Base-by-base conservation (phyloP, 2,113 vertebrate species). In the Phycodurus eques region DNA sequence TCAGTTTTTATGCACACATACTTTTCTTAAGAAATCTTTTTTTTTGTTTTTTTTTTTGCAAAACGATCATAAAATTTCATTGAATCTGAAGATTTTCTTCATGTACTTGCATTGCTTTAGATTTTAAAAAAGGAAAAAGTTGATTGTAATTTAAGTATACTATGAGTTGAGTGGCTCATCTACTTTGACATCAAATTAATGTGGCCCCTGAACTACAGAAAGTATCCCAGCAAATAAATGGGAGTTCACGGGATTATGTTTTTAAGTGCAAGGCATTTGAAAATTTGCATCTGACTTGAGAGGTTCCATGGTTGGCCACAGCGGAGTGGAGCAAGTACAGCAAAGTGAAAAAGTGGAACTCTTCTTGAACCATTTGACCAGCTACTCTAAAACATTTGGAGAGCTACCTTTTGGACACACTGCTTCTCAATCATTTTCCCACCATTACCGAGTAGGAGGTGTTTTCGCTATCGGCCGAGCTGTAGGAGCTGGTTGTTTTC, bases 381-480 rank as follows among this genome's bases (percentile, higher is more conserved):
- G 46, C 13, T 4, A 47, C 1, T 60, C 1, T 31, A 14, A 31
- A 20, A 43, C 19, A 31, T 27, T 60, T 60, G 57, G 27, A n/a
- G 59, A 61, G 31, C 33, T 10, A 19, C 4, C 59, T 35, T 31
- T 60, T 43, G 35, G 15, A n/a, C 19, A 42, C 17, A 33, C 42
- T 20, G 3, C 19, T 42, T n/a, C 35, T 69, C 9, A 22, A 22
- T 15, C 49, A 14, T 43, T 49, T 17, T 90, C 72, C 92, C 56
- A 82, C 83, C 88, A 93, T 89, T 68, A 92, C 92, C 68, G 92
- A 94, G 65, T 83, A 90, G 0, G 88, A 88, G 2, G 92, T 93
- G 78, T 92, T 90, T 67, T 94, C 93, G 33, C 90, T 94, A 0
- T 93, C 92, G 46, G 75, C 82, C 35, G 91, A 92, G 64, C 89